A percentile compares a stretch with the other conserved stretches of the same genome.
These are phyloP conservation scores for Chunga burmeisteri DNA, from an alignment of 2,113 vertebrate species.

Conservation along the genomic window DNA sequence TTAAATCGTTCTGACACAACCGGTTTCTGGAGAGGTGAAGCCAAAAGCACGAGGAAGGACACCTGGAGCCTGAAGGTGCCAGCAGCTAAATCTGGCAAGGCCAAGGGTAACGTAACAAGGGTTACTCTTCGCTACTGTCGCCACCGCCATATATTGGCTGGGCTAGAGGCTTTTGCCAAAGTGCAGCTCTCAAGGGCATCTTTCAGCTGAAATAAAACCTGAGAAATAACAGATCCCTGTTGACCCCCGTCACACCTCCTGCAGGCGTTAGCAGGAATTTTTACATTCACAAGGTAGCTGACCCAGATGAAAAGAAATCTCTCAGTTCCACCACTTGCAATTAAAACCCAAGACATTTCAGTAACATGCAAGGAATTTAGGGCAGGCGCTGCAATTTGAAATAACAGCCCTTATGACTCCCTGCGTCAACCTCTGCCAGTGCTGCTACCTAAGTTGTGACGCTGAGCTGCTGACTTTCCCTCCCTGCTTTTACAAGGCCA, in stretches of 20 bases:
- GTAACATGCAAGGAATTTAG: neutral
- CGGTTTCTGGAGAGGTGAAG: neutral
- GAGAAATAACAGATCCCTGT: constrained; percentile 4
- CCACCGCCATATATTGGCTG: neutral
- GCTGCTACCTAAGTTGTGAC: neutral
- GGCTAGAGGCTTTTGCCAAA: neutral
- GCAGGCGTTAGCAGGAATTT: neutral
- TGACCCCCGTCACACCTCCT: neutral
- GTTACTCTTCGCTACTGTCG: neutral
- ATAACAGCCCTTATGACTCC: neutral
- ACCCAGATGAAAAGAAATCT: constrained; percentile 17
- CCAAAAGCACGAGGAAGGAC: neutral
- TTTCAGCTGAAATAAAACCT: constrained; percentile 7
- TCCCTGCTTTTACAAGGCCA: neutral
- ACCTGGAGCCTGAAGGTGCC: neutral
- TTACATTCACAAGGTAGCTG: neutral
- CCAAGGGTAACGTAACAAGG: neutral
- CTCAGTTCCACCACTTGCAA: neutral
- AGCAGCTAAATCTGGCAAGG: neutral
- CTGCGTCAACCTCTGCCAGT: neutral
- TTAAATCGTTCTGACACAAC: neutral
- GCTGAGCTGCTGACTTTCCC: neutral
- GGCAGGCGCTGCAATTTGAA: neutral
- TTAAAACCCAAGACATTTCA: constrained; percentile 1
- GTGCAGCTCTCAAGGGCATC: neutral